Base-by-base conservation (phyloP, 2,113 vertebrate genomes). In the Halichoeres trimaculatus region DNA sequence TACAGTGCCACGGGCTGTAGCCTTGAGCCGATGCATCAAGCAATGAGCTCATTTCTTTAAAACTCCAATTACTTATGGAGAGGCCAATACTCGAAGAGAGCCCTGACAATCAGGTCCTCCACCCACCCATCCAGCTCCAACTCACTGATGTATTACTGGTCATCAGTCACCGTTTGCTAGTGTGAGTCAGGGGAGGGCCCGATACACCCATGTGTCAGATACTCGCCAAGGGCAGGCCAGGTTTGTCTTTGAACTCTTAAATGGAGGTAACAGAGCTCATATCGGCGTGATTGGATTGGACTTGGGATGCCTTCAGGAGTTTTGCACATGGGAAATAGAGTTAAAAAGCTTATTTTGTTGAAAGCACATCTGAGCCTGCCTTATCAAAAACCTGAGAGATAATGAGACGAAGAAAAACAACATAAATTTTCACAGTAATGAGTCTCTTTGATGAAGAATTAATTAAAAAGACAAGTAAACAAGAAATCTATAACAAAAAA, bases 161-260 rank as follows among this genome's bases (percentile, higher is more conserved):
- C 54, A 84, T 87, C 77, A 43, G 71, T 89, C 83, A 78, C 52
- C 70, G 70, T 38, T 76, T 76, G 73, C 66, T 57, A 16, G 53
- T 13, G 30, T 36, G 62, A 35, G 45, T 50, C 60, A 71, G 38
- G 51, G 64, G 53, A 62, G 51, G 70, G 23, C 65, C 63, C 1
- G 48, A 57, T 43, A 56, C 22, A 61, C 52, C 59, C 72, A 50
- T 63, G 51, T 68, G 57, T 78, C 83, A 74, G 62, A 74, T 58
- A 17, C 23, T 62, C 22, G 20, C 53, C 55, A 76, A 76, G 74
- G 64, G 63, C 63, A 80, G 14, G 17, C 36, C 17, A 34, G 58
- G 41, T 74, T 65, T 2, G 5, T 53, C 72, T 88, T 82, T 83
- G 67, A 81, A 85, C 74, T 79, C 59, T 59, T 52, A 51, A 85